Base-by-base conservation (phyloP, 2,888 invertebrate genomes). In the Plutella xylostella region DNA sequence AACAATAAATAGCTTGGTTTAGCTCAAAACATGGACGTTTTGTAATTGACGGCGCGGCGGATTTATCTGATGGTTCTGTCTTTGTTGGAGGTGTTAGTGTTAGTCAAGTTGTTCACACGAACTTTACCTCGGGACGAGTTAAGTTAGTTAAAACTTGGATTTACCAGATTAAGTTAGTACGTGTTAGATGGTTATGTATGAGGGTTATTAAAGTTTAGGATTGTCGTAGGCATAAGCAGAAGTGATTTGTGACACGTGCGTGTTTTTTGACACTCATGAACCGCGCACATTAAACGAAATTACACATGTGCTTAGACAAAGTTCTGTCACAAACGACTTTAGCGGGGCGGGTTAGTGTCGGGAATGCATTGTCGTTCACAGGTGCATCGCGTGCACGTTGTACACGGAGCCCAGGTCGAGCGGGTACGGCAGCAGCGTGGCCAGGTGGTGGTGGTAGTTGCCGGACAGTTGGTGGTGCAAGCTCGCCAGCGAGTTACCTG, bases 401-500 rank as follows among this genome's bases (percentile, higher is more conserved):
- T 88, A 88, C 79, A 88, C 87, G 69, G 87, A 87, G 72, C 76
- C 86, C 70, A 84, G 78, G 67, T 88, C 88, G 66, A 88, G 89
- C 85, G 87, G 89, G 85, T 87, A 89, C 77, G 85, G 87, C 72
- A 87, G 84, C 65, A 87, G 82, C 72, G 86, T 87, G 65, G 84
- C 85, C 78, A 84, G 68, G 83, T 84, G 89, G 79, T 84, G 88
- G 84, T 84, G 87, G 84, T 84, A 76, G 72, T 82, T 77, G 79
- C 83, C 82, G 86, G 85, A 87, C 67, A 83, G 77, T 82, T 88
- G 88, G 86, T 89, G 90, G 86, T 90, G 90, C 88, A 90, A 88
- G 88, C 89, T 90, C 87, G 88, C 86, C 86, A 90, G 88, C 86
- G 90, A 82, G 90, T 95, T 94, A 95, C 95, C 95, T 94, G 96